These are phyloP conservation scores for Mus minutoides DNA, from an alignment of 2,797 vertebrate species.

Conservation along the genomic window DNA sequence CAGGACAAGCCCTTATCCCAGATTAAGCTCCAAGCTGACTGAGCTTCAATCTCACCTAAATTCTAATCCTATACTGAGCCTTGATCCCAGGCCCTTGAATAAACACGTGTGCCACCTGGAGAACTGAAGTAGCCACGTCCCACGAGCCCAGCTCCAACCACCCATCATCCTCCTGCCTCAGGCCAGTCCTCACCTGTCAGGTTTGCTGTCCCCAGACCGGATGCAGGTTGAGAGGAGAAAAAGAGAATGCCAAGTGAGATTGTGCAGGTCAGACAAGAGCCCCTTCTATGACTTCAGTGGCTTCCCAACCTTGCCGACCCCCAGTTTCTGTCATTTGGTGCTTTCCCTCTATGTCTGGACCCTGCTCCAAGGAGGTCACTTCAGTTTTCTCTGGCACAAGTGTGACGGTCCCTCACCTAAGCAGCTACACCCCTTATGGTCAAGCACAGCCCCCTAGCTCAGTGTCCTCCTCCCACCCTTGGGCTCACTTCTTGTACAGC, in stretches of 20 bases:
- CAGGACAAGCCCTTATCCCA: background rate
- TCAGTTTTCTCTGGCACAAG: background rate
- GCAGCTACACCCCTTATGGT: background rate
- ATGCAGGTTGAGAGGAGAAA: background rate
- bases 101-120: background rate
- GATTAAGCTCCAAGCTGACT: background rate
- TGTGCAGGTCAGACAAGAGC: background rate
- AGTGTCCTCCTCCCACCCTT: background rate
- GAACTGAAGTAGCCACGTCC: background rate
- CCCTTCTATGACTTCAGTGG: fast-evolving
- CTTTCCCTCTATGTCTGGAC: background rate
- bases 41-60: background rate
- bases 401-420: fast-evolving
- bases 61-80: background rate
- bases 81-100: background rate
- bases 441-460: background rate
- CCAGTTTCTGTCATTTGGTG: background rate
- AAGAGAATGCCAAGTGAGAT: background rate
- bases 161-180: background rate
- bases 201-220: slow-evolving; percentile 95
- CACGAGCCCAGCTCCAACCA: background rate
- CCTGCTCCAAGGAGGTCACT: background rate
- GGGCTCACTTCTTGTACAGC: slow-evolving; percentile 94
- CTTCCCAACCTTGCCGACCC: background rate
- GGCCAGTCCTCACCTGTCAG: slow-evolving; percentile 95